A percentile compares a stretch with the other conserved stretches of the same genome.
Evolutionary conservation across 2,113 vertebrate species (phyloP).

Genomic region (Opisthocomus hoazin): DNA sequence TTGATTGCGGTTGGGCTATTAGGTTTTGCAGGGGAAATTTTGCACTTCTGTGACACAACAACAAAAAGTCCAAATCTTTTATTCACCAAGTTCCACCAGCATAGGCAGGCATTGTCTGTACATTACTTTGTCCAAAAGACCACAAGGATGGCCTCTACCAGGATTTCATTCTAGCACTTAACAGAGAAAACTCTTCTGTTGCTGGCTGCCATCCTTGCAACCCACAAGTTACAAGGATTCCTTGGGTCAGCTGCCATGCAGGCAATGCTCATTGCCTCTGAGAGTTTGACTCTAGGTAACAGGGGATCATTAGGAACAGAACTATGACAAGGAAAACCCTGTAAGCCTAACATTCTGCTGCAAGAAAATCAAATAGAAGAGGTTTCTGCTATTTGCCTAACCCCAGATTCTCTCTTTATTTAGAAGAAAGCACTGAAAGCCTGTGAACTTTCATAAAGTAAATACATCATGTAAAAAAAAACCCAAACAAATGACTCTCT

Average conservation of each 20-base stretch:
- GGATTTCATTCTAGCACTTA: neutral
- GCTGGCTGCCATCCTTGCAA: neutral
- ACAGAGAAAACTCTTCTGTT: neutral
- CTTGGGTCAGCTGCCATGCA: neutral
- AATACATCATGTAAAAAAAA: neutral
- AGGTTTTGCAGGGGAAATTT: neutral
- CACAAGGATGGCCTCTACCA: neutral
- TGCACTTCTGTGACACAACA: neutral
- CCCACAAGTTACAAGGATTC: neutral
- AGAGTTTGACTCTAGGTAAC: neutral
- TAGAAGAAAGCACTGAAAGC: neutral
- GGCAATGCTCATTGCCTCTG: neutral
- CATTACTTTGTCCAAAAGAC: neutral
- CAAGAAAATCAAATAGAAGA: neutral
- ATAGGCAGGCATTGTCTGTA: neutral
- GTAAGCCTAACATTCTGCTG: neutral
- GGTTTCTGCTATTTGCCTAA: neutral
- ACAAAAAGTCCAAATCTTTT: neutral
- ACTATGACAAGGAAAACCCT: neutral
- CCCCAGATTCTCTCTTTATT: neutral
- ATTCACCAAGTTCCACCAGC: neutral
- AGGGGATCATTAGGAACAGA: neutral
- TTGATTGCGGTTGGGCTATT: neutral
- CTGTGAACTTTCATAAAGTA: neutral
- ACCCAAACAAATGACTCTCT: fast-evolving